Percentiles rank a stretch among this genome's conserved stretches.
These are phyloP conservation scores for Illadopsis cleaveri DNA, from an alignment of 2,113 vertebrate species.

Conservation along the genomic window DNA sequence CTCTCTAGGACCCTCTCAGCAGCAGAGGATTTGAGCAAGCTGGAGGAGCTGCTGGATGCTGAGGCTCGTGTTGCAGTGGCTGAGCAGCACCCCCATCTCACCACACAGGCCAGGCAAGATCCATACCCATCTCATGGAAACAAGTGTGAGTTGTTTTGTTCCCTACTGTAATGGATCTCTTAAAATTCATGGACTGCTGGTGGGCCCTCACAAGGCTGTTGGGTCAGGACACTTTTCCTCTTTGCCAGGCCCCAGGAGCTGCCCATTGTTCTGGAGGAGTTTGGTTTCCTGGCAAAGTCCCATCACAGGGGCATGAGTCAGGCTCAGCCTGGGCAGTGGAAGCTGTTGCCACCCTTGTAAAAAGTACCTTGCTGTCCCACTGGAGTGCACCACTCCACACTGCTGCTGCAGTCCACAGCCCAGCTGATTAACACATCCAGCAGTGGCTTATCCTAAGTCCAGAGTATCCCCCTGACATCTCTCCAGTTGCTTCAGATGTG, in stretches of 20 bases:
- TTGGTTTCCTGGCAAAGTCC: not conserved
- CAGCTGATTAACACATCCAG: not conserved
- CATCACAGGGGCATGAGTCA: not conserved
- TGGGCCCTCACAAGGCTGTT: not conserved
- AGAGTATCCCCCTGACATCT: not conserved
- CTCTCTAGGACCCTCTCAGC: not conserved
- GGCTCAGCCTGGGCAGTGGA: fast-evolving
- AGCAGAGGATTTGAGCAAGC: not conserved
- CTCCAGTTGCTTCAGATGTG: not conserved
- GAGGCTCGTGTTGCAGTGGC: not conserved
- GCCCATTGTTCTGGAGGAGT: not conserved
- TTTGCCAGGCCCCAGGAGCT: not conserved
- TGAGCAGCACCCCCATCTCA: not conserved
- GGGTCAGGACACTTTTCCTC: not conserved
- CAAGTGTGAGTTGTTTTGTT: not conserved
- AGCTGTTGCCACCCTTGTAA: not conserved
- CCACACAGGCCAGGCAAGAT: not conserved
- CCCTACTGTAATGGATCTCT: not conserved
- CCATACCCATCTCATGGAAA: not conserved
- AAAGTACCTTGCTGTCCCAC: not conserved
- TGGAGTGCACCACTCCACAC: not conserved
- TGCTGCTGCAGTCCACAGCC: not conserved
- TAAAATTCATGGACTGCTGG: not conserved
- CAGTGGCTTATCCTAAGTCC: not conserved
- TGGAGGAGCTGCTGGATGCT: not conserved